phyloP scores from a whole-genome alignment of 2,888 invertebrate genomes.

The Keiferia lycopersicella region DNA sequence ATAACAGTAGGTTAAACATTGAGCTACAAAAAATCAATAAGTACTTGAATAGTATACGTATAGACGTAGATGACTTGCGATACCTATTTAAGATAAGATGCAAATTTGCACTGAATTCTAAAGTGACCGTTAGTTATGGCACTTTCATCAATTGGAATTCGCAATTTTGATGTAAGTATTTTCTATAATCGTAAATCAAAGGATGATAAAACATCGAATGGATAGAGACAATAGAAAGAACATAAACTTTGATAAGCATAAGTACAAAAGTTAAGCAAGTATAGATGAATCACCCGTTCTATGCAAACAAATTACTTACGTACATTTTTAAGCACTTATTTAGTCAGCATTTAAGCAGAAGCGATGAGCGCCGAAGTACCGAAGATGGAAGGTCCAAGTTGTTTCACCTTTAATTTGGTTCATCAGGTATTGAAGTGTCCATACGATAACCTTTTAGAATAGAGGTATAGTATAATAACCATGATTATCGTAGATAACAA shows the following conservation, averaged over 20 bases:
- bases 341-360: too few species aligned
- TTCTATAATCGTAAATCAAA: background rate
- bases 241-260: too few species aligned
- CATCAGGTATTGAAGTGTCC: too few species aligned
- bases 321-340: background rate
- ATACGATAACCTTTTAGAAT: too few species aligned
- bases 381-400: too few species aligned
- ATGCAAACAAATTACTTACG: background rate
- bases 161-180: slow-evolving; percentile 8
- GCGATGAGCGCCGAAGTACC: too few species aligned
- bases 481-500: too few species aligned
- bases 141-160: background rate
- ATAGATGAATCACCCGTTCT: too few species aligned
- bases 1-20: background rate
- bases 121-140: slow-evolving; percentile 36
- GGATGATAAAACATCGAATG: background rate
- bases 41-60: slow-evolving; percentile 13
- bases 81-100: slow-evolving; percentile 37
- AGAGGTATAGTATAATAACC: too few species aligned
- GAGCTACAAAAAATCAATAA: background rate
- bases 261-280: too few species aligned
- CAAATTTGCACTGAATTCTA: slow-evolving; percentile 37
- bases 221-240: too few species aligned
- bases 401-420: too few species aligned
- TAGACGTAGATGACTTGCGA: slow-evolving; percentile 35